phyloP scores from a whole-genome alignment of 2,797 vertebrate species.

The Geotrypetes seraphini region DNA sequence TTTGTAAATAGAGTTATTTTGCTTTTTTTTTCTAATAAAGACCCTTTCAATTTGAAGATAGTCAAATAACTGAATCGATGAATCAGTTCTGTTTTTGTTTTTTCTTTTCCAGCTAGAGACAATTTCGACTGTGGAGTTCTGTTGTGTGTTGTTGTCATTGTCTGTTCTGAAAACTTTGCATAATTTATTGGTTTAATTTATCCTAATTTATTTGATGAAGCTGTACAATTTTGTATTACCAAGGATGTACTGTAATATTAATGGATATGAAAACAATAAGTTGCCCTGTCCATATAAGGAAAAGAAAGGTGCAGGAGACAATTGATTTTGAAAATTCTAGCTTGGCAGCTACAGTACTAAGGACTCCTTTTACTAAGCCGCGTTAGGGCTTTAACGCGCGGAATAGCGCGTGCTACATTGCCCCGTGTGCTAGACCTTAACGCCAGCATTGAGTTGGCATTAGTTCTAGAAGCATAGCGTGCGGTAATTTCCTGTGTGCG shows the following conservation, averaged over 20 bases:
- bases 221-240: conserved; percentile 85
- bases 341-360: conserved; percentile 93
- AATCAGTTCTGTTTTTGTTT: conserved; percentile 70
- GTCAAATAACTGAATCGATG: conserved; percentile 83
- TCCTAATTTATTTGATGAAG: conserved; percentile 98
- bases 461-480: too few relatives aligned
- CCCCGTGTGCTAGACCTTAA: too few relatives aligned
- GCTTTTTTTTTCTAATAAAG: conserved; percentile 90
- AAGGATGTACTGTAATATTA: conserved; percentile 93
- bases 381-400: too few relatives aligned
- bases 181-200: conserved; percentile 99
- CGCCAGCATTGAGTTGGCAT: too few relatives aligned
- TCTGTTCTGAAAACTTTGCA: conserved; percentile 92
- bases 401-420: too few relatives aligned
- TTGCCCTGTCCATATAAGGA: conserved; percentile 66
- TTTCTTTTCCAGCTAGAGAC: conserved; percentile 70
- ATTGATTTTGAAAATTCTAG: conserved; percentile 68
- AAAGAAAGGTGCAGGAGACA: conserved; percentile 72
- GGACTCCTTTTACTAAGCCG: too few relatives aligned
- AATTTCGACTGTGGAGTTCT: conserved; percentile 76
- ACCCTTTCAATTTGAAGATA: conserved; percentile 81
- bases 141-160: conserved; percentile 73
- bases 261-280: conserved; percentile 69
- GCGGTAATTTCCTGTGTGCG: too few relatives aligned
- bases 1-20: conserved; percentile 94